These are phyloP conservation scores for Barnardius zonarius DNA, from an alignment of 2,113 vertebrate genomes.

Conservation along the genomic window DNA sequence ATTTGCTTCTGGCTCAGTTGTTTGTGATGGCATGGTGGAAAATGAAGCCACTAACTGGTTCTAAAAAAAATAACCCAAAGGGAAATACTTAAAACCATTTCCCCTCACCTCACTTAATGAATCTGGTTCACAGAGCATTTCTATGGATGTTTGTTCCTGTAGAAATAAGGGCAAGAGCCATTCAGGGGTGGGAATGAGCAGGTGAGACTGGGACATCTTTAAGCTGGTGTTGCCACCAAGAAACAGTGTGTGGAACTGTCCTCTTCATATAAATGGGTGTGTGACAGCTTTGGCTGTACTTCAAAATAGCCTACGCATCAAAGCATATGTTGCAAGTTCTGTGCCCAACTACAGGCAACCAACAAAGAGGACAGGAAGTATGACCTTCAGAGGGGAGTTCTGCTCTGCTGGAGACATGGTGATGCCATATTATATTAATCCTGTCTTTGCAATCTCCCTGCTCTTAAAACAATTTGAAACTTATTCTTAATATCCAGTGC, in stretches of 20 bases:
- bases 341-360: not conserved
- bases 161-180: not conserved
- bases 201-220: not conserved
- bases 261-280: not conserved
- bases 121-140: not conserved
- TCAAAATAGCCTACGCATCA: not conserved
- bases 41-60: not conserved
- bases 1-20: slow-evolving; percentile 5
- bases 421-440: not conserved
- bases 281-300: not conserved
- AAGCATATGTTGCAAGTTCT: slow-evolving; percentile 7
- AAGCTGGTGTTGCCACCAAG: not conserved
- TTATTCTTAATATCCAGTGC: not conserved
- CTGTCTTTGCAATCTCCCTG: not conserved
- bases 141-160: not conserved
- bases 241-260: not conserved
- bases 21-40: not conserved
- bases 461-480: slow-evolving; percentile 8
- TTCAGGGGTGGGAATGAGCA: accelerated
- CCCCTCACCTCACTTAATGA: not conserved
- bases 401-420: not conserved
- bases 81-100: not conserved
- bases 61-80: not conserved
- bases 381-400: slow-evolving; percentile 38
- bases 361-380: not conserved